Evolutionary conservation across 2,797 vertebrate genomes (phyloP).

Genomic region (Zonotrichia albicollis): DNA sequence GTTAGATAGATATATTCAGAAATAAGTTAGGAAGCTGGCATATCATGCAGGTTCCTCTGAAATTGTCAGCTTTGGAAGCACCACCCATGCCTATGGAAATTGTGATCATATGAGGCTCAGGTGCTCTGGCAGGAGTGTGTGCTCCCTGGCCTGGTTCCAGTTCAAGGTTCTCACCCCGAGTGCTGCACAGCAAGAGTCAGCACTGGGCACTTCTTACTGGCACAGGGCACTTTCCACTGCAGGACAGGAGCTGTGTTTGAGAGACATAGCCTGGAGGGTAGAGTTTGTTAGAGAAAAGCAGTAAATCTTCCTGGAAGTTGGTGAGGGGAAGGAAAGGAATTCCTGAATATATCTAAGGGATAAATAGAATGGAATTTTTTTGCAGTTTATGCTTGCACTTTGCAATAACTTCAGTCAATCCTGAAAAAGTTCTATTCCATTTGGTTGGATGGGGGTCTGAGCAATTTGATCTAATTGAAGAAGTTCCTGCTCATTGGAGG

Average conservation of each 20-base stretch:
- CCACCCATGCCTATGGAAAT: not conserved
- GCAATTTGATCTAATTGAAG: not conserved
- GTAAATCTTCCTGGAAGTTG: not conserved
- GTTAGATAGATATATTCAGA: not conserved
- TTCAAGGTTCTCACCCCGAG: not conserved
- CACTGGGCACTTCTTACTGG: not conserved
- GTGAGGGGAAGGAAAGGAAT: not conserved
- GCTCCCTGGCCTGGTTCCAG: not conserved
- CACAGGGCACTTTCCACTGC: not conserved
- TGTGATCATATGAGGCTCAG: not conserved
- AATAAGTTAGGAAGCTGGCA: not conserved
- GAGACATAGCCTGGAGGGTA: not conserved
- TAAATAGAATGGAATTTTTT: not conserved
- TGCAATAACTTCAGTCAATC: not conserved
- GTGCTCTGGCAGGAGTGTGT: rapidly evolving
- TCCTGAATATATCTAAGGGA: not conserved
- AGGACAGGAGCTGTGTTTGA: not conserved
- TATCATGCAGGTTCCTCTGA: not conserved
- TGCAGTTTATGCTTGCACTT: not conserved
- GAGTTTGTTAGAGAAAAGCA: not conserved
- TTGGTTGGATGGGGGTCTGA: not conserved
- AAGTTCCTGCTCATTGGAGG: not conserved
- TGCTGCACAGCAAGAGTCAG: not conserved
- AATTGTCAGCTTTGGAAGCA: not conserved
- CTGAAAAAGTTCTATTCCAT: not conserved